Evolutionary conservation across 2,113 vertebrate genomes (phyloP).

Genomic region (Albula glossodonta): DNA sequence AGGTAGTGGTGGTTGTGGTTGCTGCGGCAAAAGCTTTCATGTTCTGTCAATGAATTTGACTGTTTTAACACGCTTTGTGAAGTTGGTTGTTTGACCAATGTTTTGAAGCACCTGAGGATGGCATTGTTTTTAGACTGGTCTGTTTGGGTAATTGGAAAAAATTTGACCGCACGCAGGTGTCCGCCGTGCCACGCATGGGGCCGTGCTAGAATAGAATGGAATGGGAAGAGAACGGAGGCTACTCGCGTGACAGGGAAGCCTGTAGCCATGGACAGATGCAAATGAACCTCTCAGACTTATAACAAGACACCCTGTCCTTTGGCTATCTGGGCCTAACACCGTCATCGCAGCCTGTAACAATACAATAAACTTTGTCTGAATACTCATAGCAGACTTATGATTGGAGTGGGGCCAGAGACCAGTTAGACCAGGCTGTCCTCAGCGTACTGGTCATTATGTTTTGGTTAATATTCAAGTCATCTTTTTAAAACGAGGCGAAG

Average conservation of each 20-base stretch:
- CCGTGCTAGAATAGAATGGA: conserved; percentile 28
- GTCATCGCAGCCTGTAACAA: neutral
- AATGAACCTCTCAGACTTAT: neutral
- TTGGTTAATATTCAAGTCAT: neutral
- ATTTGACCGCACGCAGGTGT: conserved; percentile 37
- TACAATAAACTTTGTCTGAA: neutral
- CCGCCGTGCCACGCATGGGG: neutral
- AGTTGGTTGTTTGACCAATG: neutral
- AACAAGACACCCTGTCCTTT: conserved; percentile 17
- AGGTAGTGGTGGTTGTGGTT: too few relatives aligned
- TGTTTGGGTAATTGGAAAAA: conserved; percentile 11
- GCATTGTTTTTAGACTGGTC: conserved; percentile 4
- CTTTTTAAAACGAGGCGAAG: neutral
- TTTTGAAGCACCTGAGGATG: neutral
- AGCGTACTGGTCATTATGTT: neutral
- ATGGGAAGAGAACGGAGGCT: conserved; percentile 40
- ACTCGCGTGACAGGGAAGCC: conserved; percentile 39
- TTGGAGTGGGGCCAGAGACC: neutral
- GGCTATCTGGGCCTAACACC: conserved; percentile 33
- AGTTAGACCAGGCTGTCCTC: neutral
- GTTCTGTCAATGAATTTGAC: too few relatives aligned
- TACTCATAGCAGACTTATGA: neutral
- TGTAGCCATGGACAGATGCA: conserved; percentile 20
- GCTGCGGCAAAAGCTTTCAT: too few relatives aligned
- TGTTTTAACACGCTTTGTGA: neutral